Conservation (phyloP, 2,797 vertebrate genomes). For the Stomatorhinus walkeri region DNA sequence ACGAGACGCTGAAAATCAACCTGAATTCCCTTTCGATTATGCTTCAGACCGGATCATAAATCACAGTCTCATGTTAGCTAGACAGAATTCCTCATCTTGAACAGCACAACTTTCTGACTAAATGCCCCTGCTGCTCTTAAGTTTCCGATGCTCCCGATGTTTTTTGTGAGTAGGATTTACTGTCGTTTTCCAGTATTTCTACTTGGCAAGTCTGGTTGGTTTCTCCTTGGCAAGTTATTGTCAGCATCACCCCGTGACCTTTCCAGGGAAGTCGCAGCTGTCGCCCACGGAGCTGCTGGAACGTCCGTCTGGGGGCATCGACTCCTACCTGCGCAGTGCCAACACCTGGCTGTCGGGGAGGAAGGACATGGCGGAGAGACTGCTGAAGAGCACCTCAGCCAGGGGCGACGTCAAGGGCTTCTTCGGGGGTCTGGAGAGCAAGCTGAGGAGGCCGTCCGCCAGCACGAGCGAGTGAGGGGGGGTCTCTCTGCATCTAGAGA, state of each 20-base stretch:
- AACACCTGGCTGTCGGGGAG: slow-evolving; percentile 88
- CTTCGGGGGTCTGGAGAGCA: slow-evolving; percentile 87
- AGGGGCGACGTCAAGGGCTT: slow-evolving; percentile 83
- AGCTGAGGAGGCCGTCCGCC: slow-evolving; percentile 67
- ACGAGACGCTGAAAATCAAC: not conserved
- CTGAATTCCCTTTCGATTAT: not conserved
- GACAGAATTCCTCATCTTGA: not conserved
- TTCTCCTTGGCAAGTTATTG: not conserved
- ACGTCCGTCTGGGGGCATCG: slow-evolving; percentile 71
- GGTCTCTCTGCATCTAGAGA: too few species aligned
- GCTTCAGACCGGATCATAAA: not conserved
- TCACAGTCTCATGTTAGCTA: not conserved
- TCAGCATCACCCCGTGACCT: not conserved
- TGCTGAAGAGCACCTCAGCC: slow-evolving; percentile 77
- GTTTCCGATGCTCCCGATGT: not conserved
- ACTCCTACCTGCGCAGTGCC: slow-evolving; percentile 79
- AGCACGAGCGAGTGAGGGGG: slow-evolving; percentile 70
- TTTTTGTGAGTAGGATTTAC: not conserved
- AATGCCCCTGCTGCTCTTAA: not conserved
- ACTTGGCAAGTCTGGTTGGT: not conserved
- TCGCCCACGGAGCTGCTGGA: slow-evolving; percentile 70
- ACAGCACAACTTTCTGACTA: not conserved
- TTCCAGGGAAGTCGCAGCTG: slow-evolving; percentile 66
- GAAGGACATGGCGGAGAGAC: slow-evolving; percentile 80
- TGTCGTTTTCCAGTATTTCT: not conserved